Evolutionary conservation across 2,113 vertebrate genomes (phyloP), one percentile per base, ranked within the genome.

Genomic region (Oophaga pumilio): DNA sequence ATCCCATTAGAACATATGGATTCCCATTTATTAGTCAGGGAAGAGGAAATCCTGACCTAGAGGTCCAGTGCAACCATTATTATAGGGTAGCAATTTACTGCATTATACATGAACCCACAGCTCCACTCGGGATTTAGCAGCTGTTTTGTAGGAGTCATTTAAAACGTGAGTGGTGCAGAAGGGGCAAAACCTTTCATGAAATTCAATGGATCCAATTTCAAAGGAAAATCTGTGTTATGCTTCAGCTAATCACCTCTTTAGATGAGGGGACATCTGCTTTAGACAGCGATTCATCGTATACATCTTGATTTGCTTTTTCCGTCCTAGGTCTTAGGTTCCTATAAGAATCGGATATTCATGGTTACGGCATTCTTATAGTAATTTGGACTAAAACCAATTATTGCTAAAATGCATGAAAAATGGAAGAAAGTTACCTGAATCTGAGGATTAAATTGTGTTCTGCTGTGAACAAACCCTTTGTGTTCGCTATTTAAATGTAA

Each of bases 251-350:
- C 76, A 88, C 87, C 69, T 88, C 87, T 77, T 66, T 84, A 22
- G 80, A 57, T 6, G 80, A 84, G 17, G 87, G 81, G 24, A 88
- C 50, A 11, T 88, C 73, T n/a, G 87, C 87, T 4, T 88, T 88
- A 18, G 80, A 43, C n/a, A 88, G 6, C 9, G 87, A 88, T 26
- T 76, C 66, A 69, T 88, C 87, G 24, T 84, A 88, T 1, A 88
- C 87, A 20, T 56, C 12, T 17, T 84, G 17, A 77, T 57, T 59
- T 49, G 14, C 8, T 57, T 66, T 52, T 2, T 22, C n/a, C 83
- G 76, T 88, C 59, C 57, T 74, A 33, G 49, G 62, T 60, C 57
- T 66, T 12, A 18, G 59, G 5, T 1, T 76, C 20, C 87, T 88
- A 50, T 50, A 84, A 77, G 13, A 71, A 78, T 56, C 0, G 62